Percentiles rank a stretch among this genome's conserved stretches.
Conservation (phyloP, 2,113 vertebrate genomes). For the Camelus bactrianus region DNA sequence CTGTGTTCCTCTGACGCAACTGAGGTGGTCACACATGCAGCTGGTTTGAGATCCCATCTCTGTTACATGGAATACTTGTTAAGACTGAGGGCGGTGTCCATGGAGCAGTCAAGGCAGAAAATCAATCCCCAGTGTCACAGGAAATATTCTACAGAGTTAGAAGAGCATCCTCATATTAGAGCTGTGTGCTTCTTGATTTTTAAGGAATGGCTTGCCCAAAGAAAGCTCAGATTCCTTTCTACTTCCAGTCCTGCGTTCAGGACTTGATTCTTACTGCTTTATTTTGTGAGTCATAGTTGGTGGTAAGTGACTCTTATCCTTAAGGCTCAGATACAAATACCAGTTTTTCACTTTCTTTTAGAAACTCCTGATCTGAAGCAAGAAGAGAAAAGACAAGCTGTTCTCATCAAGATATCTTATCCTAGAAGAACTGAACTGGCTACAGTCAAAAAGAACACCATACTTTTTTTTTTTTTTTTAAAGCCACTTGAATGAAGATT, state of each 20-base stretch:
- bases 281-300: not conserved
- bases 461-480: not conserved
- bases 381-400: slow-evolving; percentile 18
- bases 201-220: not conserved
- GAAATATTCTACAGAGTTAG: not conserved
- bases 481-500: not conserved
- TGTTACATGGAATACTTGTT: not conserved
- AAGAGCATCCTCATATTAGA: not conserved
- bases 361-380: not conserved
- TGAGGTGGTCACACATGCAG: not conserved
- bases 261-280: not conserved
- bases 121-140: not conserved
- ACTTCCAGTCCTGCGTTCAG: not conserved
- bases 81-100: not conserved
- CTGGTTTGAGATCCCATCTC: not conserved
- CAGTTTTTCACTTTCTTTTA: not conserved
- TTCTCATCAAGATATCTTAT: slow-evolving; percentile 13
- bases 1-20: not conserved
- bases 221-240: not conserved
- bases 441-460: not conserved
- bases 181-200: not conserved
- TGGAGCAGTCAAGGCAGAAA: not conserved
- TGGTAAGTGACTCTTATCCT: not conserved
- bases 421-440: not conserved
- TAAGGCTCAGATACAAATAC: not conserved